Conservation (phyloP, 2,888 invertebrate species). For the Cephus nigrinus region DNA sequence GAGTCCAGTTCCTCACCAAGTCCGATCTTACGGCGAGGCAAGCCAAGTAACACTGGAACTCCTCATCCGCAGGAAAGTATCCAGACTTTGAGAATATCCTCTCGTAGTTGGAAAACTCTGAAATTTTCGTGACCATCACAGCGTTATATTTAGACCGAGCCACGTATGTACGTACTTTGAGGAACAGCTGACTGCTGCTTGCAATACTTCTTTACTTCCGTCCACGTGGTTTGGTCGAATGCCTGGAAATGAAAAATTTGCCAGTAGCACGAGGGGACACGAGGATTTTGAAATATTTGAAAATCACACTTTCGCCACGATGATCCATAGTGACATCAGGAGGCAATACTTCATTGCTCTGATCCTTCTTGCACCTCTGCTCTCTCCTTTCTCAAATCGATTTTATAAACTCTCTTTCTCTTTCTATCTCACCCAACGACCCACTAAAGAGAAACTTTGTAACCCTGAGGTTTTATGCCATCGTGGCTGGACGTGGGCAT, state of each 20-base stretch:
- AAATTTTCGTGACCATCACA: background rate
- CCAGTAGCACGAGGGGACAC: background rate
- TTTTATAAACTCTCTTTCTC: background rate
- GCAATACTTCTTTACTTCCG: background rate
- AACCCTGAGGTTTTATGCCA: background rate
- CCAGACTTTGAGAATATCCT: background rate
- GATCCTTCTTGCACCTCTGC: background rate
- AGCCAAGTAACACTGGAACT: background rate
- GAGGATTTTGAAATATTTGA: background rate
- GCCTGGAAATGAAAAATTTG: background rate
- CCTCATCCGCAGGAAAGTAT: background rate
- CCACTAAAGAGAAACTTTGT: background rate
- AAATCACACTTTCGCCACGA: background rate
- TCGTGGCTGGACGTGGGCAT: background rate
- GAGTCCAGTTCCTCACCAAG: background rate
- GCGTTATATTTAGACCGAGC: background rate
- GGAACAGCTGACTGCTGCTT: background rate
- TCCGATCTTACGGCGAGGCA: background rate
- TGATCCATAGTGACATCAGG: background rate
- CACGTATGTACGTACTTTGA: background rate
- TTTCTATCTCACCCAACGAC: background rate
- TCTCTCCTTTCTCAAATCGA: constrained; percentile 14
- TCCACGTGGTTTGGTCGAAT: background rate
- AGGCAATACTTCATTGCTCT: background rate
- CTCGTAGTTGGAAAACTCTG: background rate